A percentile compares a stretch with the other conserved stretches of the same genome.
Evolutionary conservation across 2,113 vertebrate species (phyloP).

Genomic region (Peromyscus maniculatus): DNA sequence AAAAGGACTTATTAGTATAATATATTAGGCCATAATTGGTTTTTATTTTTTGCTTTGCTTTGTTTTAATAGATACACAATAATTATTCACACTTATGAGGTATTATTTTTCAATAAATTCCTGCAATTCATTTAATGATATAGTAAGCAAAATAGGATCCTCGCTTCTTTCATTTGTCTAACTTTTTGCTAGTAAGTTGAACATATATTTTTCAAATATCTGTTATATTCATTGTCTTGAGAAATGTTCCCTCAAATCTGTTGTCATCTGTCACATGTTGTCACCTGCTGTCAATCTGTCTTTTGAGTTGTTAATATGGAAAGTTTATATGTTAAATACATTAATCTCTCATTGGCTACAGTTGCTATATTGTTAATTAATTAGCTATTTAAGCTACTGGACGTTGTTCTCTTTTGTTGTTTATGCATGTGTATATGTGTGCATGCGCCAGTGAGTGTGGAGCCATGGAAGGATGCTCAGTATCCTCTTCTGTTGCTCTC

Average conservation of each 20-base stretch:
- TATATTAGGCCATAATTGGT: not conserved
- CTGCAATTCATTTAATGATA: not conserved
- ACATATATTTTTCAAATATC: not conserved
- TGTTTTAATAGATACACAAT: not conserved
- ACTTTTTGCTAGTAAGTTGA: not conserved
- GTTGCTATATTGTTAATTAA: not conserved
- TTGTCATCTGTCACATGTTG: not conserved
- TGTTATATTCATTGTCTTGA: not conserved
- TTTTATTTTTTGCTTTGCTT: not conserved
- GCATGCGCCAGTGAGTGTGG: not conserved
- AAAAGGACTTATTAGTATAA: not conserved
- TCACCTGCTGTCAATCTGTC: not conserved
- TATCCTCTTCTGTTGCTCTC: not conserved
- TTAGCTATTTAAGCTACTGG: not conserved
- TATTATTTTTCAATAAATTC: not conserved
- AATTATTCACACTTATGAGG: not conserved
- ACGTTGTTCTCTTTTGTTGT: not conserved
- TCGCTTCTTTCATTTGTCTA: not conserved
- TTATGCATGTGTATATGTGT: no score
- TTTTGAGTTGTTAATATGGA: not conserved
- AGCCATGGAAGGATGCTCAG: not conserved
- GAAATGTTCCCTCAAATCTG: not conserved
- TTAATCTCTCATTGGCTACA: not conserved
- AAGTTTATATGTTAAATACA: not conserved
- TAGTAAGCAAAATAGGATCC: not conserved